phyloP scores from a whole-genome alignment of 2,888 invertebrate genomes.

The Catocala sponsa region DNA sequence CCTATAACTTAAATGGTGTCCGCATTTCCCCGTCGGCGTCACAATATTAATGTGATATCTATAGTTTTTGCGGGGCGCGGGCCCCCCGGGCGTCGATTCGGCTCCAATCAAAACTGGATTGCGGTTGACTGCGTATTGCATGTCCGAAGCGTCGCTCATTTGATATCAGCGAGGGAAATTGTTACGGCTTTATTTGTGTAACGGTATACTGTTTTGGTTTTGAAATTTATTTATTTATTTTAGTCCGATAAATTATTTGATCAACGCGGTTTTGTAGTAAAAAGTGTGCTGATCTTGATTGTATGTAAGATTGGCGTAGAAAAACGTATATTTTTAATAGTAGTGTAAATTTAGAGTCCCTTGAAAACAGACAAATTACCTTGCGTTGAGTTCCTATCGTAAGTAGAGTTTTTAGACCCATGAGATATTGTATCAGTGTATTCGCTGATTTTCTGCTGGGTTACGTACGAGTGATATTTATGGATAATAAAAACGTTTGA shows the following conservation, averaged over 20 bases:
- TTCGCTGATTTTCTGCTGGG: too few species aligned
- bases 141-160: conserved; percentile 43
- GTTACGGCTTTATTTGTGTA: conserved; percentile 46
- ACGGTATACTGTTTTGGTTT: conserved; percentile 45
- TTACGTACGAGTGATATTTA: too few species aligned
- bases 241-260: conserved; percentile 25
- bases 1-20: conserved; percentile 45
- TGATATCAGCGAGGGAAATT: conserved; percentile 38
- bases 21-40: conserved; percentile 73
- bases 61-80: conserved; percentile 69
- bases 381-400: too few species aligned
- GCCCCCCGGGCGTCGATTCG: conserved; percentile 59
- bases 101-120: conserved; percentile 51
- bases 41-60: conserved; percentile 69
- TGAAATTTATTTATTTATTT: background rate
- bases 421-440: too few species aligned
- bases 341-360: too few species aligned
- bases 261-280: conserved; percentile 14
- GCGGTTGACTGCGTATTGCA: conserved; percentile 57
- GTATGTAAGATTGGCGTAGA: too few species aligned
- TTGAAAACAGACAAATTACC: too few species aligned
- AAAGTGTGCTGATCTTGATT: background rate
- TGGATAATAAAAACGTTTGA: too few species aligned
- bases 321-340: too few species aligned
- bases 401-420: too few species aligned